Percentiles rank a stretch among this genome's conserved stretches.
phyloP scores from a whole-genome alignment of 2,888 invertebrate genomes.

The Eurytoma californica region DNA sequence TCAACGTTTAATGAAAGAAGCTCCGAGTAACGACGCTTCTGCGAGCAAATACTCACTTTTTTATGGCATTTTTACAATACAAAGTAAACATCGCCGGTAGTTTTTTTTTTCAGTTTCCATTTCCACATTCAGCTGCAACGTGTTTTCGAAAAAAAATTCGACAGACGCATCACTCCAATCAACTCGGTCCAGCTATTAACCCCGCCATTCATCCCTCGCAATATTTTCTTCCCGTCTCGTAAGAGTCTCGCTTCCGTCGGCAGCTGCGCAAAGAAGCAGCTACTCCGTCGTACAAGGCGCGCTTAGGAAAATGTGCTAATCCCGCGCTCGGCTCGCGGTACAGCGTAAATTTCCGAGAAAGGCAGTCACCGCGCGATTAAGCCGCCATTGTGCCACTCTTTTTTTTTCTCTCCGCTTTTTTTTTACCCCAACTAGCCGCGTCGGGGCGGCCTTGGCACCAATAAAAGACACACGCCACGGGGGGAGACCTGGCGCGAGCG shows the following conservation, averaged over 20 bases:
- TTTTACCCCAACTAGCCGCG: conserved; percentile 3
- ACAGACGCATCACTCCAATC: neutral
- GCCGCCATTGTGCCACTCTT: conserved; percentile 39
- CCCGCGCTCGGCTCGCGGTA: neutral
- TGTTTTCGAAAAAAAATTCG: no score
- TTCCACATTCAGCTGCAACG: no score
- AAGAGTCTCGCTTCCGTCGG: neutral
- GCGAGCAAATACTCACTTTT: neutral
- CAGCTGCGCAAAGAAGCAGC: neutral
- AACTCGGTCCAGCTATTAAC: conserved; percentile 3
- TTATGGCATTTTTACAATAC: no score
- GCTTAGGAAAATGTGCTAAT: conserved; percentile 42
- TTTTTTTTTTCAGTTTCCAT: no score
- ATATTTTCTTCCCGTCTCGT: neutral
- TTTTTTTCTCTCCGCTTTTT: conserved; percentile 14
- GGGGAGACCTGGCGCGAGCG: conserved; percentile 3
- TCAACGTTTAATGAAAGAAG: no score
- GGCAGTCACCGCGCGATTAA: conserved; percentile 7
- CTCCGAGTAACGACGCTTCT: neutral
- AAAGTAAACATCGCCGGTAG: no score
- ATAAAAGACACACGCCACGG: conserved; percentile 35
- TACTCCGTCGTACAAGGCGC: neutral
- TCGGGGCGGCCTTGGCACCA: conserved; percentile 47
- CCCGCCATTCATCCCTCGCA: no score
- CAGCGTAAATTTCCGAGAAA: conserved; percentile 41